Percentiles rank a stretch among this genome's conserved stretches.
These are phyloP conservation scores for Drosophila miranda DNA, from an alignment of 1,140 invertebrate species.

Conservation along the genomic window DNA sequence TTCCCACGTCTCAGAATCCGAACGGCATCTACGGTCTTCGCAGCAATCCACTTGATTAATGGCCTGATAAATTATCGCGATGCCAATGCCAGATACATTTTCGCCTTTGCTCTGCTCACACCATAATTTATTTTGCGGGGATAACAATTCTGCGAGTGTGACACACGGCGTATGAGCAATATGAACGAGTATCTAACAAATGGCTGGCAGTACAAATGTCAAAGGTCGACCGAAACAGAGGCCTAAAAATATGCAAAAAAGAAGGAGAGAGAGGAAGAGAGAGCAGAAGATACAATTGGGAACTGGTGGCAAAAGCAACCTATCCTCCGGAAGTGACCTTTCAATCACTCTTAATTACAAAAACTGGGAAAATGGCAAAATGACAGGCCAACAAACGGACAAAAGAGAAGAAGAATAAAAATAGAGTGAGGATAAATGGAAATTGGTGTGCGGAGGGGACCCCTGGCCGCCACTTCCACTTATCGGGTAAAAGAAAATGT, in stretches of 20 bases:
- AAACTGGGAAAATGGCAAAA: conserved; percentile 42
- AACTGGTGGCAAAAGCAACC: neutral
- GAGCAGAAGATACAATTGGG: too few species aligned
- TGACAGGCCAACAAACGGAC: conserved; percentile 22
- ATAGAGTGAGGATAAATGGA: too few species aligned
- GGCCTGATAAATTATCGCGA: conserved; percentile 12
- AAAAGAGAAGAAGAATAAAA: too few species aligned
- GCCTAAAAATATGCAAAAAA: too few species aligned
- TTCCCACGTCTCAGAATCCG: neutral
- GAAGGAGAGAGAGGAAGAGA: too few species aligned
- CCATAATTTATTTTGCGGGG: neutral
- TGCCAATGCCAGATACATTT: conserved; percentile 10
- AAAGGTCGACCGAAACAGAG: too few species aligned
- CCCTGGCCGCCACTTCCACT: too few species aligned
- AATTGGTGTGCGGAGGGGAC: too few species aligned
- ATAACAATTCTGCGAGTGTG: neutral
- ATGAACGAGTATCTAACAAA: neutral
- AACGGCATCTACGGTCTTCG: too few species aligned
- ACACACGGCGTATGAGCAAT: conserved; percentile 25
- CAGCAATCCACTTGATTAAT: conserved; percentile 6
- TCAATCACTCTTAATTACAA: conserved; percentile 59
- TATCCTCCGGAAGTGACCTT: conserved; percentile 30
- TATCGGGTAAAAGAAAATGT: conserved; percentile 27
- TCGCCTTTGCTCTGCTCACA: conserved; percentile 6
- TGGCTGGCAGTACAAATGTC: too few species aligned